These are phyloP conservation scores for Neosilurus mollespiculum DNA, from an alignment of 2,797 vertebrate genomes.

Conservation along the genomic window DNA sequence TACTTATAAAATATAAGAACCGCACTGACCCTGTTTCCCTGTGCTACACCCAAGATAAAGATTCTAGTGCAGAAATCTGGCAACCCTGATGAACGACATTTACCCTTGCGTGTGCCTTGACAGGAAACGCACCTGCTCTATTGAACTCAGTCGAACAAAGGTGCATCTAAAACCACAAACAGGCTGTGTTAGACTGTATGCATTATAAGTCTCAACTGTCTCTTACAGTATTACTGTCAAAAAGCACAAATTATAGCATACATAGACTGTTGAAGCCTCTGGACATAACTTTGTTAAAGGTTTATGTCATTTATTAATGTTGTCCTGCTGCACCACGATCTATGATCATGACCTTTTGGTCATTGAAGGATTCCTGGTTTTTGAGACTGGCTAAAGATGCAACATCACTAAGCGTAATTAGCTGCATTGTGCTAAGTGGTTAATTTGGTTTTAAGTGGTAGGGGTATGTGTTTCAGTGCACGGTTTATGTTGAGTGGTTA, in stretches of 20 bases:
- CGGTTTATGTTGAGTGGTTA: slow-evolving; percentile 51
- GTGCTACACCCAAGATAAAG: background rate
- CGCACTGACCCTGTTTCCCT: background rate
- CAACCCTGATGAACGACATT: background rate
- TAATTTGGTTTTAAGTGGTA: background rate
- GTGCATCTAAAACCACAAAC: background rate
- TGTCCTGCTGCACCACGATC: background rate
- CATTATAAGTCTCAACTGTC: no score
- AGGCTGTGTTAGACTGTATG: background rate
- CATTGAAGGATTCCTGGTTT: background rate
- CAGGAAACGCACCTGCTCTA: slow-evolving; percentile 1
- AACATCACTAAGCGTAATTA: background rate
- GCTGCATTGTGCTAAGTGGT: background rate
- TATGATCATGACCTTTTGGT: background rate
- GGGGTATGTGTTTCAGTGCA: background rate
- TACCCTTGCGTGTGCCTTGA: background rate
- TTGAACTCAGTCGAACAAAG: background rate
- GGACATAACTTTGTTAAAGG: background rate
- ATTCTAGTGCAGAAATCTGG: background rate
- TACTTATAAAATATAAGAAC: background rate
- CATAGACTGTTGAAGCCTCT: background rate
- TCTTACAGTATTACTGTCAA: background rate
- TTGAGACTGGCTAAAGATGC: background rate
- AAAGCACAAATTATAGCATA: background rate
- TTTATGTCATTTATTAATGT: background rate